Conservation (phyloP, 2,113 vertebrate genomes). For the Tenrec ecaudatus region DNA sequence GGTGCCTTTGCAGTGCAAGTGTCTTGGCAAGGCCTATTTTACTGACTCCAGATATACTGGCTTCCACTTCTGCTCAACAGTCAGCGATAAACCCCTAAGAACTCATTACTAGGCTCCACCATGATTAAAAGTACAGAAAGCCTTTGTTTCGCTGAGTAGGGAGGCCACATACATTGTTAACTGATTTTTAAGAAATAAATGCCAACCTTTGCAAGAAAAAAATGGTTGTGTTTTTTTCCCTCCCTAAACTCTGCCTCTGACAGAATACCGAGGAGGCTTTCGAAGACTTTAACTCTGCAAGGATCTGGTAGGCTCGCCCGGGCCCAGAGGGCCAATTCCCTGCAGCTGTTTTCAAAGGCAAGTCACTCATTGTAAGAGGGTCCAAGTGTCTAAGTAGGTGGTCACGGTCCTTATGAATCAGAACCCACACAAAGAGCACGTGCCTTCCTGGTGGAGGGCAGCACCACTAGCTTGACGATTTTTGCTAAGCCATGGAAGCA, state of each 20-base stretch:
- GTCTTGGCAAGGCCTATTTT: conserved; percentile 36
- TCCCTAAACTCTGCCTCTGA: conserved; percentile 37
- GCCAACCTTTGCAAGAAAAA: conserved; percentile 67
- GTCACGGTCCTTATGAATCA: background rate
- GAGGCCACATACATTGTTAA: conserved; percentile 63
- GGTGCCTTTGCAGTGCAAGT: background rate
- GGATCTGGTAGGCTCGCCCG: background rate
- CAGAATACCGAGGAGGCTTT: conserved; percentile 17
- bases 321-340: accelerated
- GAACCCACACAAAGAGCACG: conserved; percentile 10
- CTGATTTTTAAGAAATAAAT: conserved; percentile 76
- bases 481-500: conserved; percentile 15
- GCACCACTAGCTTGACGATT: background rate
- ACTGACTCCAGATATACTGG: conserved; percentile 40
- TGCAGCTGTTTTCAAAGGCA: conserved; percentile 45
- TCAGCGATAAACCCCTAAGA: conserved; percentile 64
- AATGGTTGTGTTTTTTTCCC: conserved; percentile 50
- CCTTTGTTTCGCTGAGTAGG: conserved; percentile 69
- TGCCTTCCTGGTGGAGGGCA: background rate
- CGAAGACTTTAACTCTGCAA: background rate
- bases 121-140: conserved; percentile 53
- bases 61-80: conserved; percentile 44
- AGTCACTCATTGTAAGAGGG: background rate
- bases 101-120: conserved; percentile 56
- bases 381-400: background rate